Base-by-base conservation (phyloP, 2,797 vertebrate species). In the Brotula barbata region DNA sequence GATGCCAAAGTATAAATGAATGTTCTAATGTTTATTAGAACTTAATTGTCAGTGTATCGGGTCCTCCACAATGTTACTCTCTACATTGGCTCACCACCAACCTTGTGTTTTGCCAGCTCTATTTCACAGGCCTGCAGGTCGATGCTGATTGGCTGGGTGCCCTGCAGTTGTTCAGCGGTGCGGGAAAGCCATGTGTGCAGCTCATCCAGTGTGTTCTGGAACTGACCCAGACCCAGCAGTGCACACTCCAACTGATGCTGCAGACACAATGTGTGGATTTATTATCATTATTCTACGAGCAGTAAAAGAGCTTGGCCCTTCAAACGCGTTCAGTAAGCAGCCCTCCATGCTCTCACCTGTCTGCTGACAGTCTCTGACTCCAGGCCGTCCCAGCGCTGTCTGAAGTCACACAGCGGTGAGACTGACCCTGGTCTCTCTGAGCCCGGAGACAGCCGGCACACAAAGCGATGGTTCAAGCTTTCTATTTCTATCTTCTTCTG, bases 71-170 rank as follows among this genome's bases (percentile, higher is more conserved):
- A 11, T 31, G 6, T 11, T 10, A 20, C 15, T 58, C 9, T 13
- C 8, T 39, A 3, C n/a, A 53, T 55, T 11, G 21, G n/a, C 33
- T 8, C 6, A 52, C 2, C 20, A 71, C 77, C 19, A 43, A 96
- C 95, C 92, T 93, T 94, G 86, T 95, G 94, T 78, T 95, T 96
- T 60, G 94, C 94, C 85, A 96, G 87, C 84, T 96, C 92, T 41
- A 96, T 94, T 86, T 96, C 95, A 46, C 94, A 96, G 78, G 89
- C 85, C 86, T 94, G 94, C 74, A 96, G 90, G 84, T 96, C 95
- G 0, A 91, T 93, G 75, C 89, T 89, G 78, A 91, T 82, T 33
- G 81, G 79, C 3, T 81, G 80, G 0, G 83, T 72, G 45, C 85
- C 84, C 62, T 87, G 89, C 44, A 96, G 90, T 64, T 93, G 93